These are phyloP conservation scores for Caenorhabditis afra DNA, from an alignment of 2,888 invertebrate genomes.

Conservation along the genomic window DNA sequence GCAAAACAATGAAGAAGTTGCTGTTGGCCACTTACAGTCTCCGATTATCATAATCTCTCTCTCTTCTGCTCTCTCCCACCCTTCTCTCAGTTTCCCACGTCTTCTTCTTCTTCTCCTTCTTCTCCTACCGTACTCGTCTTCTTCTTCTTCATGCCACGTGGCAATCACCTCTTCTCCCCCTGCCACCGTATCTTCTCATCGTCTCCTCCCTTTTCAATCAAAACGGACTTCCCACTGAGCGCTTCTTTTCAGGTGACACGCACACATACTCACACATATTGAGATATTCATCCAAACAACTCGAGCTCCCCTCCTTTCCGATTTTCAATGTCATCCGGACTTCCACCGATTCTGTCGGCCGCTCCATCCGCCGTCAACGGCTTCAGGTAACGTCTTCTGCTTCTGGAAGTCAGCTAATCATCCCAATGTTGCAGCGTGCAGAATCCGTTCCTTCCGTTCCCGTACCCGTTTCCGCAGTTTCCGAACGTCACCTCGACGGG, in stretches of 20 bases:
- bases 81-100: background rate
- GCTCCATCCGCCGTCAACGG: slow-evolving; percentile 29
- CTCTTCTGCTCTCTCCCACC: background rate
- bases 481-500: background rate
- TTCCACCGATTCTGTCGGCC: slow-evolving; percentile 39
- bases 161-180: too few relatives aligned
- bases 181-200: too few relatives aligned
- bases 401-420: too few relatives aligned
- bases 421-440: slow-evolving; percentile 14
- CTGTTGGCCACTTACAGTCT: too few relatives aligned
- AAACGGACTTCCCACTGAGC: too few relatives aligned
- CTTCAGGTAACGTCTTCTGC: slow-evolving; percentile 11
- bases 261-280: background rate
- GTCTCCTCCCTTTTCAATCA: too few relatives aligned
- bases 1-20: too few relatives aligned
- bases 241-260: background rate
- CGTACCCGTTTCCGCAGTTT: slow-evolving; percentile 20
- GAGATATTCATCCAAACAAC: background rate
- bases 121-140: too few relatives aligned
- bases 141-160: too few relatives aligned
- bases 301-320: background rate
- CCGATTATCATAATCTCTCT: too few relatives aligned
- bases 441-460: slow-evolving; percentile 3
- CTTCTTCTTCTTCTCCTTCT: background rate
- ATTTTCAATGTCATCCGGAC: slow-evolving; percentile 45